Evolutionary conservation across 2,888 invertebrate genomes (phyloP).

Genomic region (Dasypolia templi): DNA sequence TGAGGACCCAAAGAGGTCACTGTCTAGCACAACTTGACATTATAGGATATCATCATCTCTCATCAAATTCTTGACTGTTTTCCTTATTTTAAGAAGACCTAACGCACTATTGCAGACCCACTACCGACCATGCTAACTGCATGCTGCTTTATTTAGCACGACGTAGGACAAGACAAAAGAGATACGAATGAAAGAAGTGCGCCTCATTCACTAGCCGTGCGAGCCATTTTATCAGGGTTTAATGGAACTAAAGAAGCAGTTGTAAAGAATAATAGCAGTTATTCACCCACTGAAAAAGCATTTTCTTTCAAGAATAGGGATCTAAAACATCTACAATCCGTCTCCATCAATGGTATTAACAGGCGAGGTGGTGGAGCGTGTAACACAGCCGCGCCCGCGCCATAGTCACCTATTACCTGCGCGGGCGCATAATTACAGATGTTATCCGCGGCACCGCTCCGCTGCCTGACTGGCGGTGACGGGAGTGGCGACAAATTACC

Average conservation of each 20-base stretch:
- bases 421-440: constrained; percentile 40
- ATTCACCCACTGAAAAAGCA: not conserved
- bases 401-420: constrained; percentile 13
- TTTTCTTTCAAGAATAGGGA: not conserved
- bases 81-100: not conserved
- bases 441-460: constrained; percentile 35
- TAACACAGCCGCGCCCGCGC: constrained; percentile 44
- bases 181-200: not conserved
- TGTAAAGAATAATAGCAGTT: not conserved
- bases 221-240: not conserved
- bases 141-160: too few relatives aligned
- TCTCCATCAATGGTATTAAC: constrained; percentile 8
- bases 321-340: not conserved
- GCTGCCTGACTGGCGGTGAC: constrained; percentile 9
- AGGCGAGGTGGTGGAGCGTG: constrained; percentile 52
- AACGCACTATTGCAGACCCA: too few relatives aligned
- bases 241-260: too few relatives aligned
- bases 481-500: constrained; percentile 44
- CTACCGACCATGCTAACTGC: too few relatives aligned
- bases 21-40: not conserved
- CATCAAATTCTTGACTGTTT: not conserved
- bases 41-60: not conserved
- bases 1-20: too few relatives aligned
- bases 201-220: not conserved
- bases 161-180: not conserved